Evolutionary conservation across 2,113 vertebrate species (phyloP), one percentile per base, ranked within the genome.

Genomic region (Melozone crissalis): DNA sequence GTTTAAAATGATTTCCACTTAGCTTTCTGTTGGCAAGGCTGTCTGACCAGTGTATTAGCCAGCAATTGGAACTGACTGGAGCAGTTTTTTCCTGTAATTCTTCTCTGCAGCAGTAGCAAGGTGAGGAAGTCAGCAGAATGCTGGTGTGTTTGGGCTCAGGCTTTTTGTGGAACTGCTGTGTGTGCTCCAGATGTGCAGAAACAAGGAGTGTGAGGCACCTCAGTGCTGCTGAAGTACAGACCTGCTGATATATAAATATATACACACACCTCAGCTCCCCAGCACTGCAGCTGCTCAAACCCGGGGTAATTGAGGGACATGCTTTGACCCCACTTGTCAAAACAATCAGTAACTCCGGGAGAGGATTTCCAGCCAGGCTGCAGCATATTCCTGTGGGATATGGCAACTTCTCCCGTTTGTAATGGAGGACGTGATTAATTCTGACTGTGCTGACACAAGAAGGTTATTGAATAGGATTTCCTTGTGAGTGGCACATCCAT

Each of bases 391-490:
- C 81, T 84, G 61, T 83, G 90, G 90, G 90, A 91, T 71, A 79
- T 89, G 76, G 89, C 80, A 91, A 78, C 43, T 83, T 94, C 85
- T 86, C 44, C 76, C 47, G 58, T 62, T 31, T 86, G 65, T 95
- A 96, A 92, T 15, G 3, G 77, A 84, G 88, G 87, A 84, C 4
- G 1, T 95, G 95, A 97, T 97, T 94, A 89, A 84, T 93, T 95
- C 89, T 96, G 95, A 94, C 84, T 94, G 72, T 55, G 69, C 87
- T 95, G 89, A 82, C 89, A 91, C 75, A 73, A 84, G 71, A 71
- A 94, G 66, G 83, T 92, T 89, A 93, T 85, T 93, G 73, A 67
- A 80, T 57, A 87, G 87, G 63, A 87, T 89, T 97, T 96, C 71
- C 71, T 83, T 39, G n/a, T 87, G 82, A 96, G 63, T 47, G 49